These are phyloP conservation scores for Catharus bicknelli DNA, from an alignment of 2,113 vertebrate genomes.

Conservation along the genomic window DNA sequence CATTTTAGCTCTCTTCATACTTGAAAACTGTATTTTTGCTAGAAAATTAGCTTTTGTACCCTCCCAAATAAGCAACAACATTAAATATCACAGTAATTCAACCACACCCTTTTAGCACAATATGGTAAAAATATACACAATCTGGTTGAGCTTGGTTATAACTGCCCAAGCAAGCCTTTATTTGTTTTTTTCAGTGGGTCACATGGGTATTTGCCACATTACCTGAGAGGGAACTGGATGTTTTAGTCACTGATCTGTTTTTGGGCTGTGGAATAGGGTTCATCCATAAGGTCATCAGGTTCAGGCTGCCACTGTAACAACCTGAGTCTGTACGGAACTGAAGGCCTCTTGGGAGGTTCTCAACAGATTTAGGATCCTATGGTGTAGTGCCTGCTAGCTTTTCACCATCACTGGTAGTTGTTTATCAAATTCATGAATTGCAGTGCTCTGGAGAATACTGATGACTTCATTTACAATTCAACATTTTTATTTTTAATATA, in stretches of 20 bases:
- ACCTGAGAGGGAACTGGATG: background rate
- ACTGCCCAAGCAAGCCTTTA: background rate
- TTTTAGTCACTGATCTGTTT: background rate
- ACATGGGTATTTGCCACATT: background rate
- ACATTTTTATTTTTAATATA: background rate
- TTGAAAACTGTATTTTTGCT: conserved; percentile 60
- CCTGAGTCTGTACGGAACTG: background rate
- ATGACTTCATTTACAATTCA: background rate
- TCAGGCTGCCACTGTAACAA: background rate
- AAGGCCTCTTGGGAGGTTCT: background rate
- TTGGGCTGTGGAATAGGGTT: background rate
- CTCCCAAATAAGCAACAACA: conserved; percentile 35
- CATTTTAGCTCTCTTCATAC: conserved; percentile 67
- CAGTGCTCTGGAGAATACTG: background rate
- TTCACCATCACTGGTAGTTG: background rate
- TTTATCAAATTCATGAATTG: background rate
- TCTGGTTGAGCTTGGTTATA: background rate
- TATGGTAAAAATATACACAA: conserved; percentile 43
- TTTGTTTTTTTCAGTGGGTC: background rate
- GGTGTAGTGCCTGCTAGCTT: background rate
- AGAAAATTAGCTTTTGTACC: conserved; percentile 52
- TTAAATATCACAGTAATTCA: conserved; percentile 41
- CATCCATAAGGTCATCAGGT: background rate
- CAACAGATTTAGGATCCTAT: background rate
- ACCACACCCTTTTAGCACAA: background rate